Evolutionary conservation across 2,888 invertebrate species (phyloP).

Genomic region (Syrista parreyssii): DNA sequence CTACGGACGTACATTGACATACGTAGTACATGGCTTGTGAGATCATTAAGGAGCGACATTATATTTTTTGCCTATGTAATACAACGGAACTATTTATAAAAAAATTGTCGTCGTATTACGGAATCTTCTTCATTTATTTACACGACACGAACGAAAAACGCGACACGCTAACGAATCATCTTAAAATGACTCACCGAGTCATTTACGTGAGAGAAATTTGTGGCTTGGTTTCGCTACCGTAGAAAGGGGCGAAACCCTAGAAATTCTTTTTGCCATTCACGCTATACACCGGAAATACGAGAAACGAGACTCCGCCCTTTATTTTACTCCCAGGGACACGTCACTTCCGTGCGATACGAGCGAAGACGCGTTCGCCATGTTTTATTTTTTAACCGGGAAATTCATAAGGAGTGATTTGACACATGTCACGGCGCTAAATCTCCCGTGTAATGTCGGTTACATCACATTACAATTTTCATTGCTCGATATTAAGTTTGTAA

Average conservation of each 20-base stretch:
- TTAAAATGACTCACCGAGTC: conserved; percentile 26
- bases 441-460: conserved; percentile 22
- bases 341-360: neutral
- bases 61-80: neutral
- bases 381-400: neutral
- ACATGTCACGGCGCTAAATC: conserved; percentile 34
- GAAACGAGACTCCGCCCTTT: neutral
- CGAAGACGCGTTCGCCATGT: neutral
- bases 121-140: conserved; percentile 18
- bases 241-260: neutral
- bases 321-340: neutral
- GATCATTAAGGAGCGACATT: neutral
- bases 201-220: conserved; percentile 28
- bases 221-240: neutral
- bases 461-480: neutral
- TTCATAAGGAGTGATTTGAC: conserved; percentile 11
- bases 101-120: conserved; percentile 9
- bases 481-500: neutral
- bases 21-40: neutral
- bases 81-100: conserved; percentile 19
- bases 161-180: conserved; percentile 7
- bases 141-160: conserved; percentile 20
- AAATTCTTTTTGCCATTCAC: neutral
- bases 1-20: neutral
- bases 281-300: neutral